phyloP scores from a whole-genome alignment of 2,797 vertebrate genomes.

The Coreius guichenoti region DNA sequence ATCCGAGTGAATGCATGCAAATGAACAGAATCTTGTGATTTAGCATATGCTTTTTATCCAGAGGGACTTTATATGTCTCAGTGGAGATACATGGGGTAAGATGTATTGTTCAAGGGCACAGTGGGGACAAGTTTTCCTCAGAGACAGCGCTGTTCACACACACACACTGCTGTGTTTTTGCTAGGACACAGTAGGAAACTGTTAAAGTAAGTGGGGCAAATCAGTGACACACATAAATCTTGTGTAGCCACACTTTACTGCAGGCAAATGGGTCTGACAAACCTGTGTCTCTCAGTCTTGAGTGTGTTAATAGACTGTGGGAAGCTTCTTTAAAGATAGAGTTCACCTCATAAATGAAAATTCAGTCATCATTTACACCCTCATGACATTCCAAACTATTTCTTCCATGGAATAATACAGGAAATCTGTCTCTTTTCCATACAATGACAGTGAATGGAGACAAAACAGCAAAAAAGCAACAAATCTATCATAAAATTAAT shows the following conservation, averaged over 20 bases:
- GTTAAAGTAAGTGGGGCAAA: slow-evolving; percentile 50
- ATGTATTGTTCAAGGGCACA: slow-evolving; percentile 19
- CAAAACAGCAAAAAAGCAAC: background rate
- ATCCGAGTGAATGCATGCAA: background rate
- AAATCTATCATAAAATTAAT: background rate
- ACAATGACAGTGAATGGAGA: background rate
- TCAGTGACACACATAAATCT: slow-evolving; percentile 41
- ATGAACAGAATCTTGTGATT: background rate
- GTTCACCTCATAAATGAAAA: background rate
- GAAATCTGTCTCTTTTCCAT: too few species aligned
- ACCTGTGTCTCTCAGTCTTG: background rate
- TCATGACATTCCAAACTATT: background rate
- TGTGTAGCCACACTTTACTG: slow-evolving; percentile 45
- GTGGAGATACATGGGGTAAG: background rate
- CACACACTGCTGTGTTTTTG: slow-evolving; percentile 20
- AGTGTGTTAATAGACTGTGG: slow-evolving; percentile 33
- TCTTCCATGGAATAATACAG: background rate
- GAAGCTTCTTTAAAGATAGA: slow-evolving; percentile 11
- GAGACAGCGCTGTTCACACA: background rate
- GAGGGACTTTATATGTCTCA: background rate
- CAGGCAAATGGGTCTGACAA: slow-evolving; percentile 3
- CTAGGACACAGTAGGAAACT: slow-evolving; percentile 44
- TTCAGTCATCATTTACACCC: background rate
- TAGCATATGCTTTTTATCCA: background rate
- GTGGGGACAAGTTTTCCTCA: background rate